Conservation (phyloP, 2,797 vertebrate genomes). For the Bucorvus abyssinicus region DNA sequence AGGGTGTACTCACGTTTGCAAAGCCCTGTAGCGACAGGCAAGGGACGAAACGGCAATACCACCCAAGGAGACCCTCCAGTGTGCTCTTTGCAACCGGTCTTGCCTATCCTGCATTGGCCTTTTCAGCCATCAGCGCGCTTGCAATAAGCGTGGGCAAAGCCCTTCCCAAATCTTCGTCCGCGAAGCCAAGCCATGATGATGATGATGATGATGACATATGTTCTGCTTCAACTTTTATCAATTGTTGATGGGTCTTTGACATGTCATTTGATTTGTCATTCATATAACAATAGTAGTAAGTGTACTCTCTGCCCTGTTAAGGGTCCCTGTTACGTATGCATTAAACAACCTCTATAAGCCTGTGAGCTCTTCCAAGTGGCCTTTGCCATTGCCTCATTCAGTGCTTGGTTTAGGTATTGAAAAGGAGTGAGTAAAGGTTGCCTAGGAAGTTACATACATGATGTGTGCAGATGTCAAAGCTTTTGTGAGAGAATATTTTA, state of each 20-base stretch:
- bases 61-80: no score
- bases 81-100: no score
- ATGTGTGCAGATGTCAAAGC: not conserved
- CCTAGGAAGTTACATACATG: not conserved
- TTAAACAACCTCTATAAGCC: not conserved
- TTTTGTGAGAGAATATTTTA: not conserved
- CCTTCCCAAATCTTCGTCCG: no score
- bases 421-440: not conserved
- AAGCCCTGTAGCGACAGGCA: no score
- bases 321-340: fast-evolving
- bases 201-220: no score
- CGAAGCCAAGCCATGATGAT: no score
- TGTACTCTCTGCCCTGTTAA: not conserved
- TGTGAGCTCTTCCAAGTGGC: not conserved
- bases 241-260: not conserved
- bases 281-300: not conserved
- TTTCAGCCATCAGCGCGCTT: no score
- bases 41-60: no score
- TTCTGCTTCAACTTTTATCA: not conserved
- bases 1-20: no score
- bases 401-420: not conserved
- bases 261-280: not conserved
- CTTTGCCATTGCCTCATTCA: not conserved
- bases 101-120: no score
- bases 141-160: no score